Base-by-base conservation (phyloP, 2,797 vertebrate species). In the Rhodeus uyekii region DNA sequence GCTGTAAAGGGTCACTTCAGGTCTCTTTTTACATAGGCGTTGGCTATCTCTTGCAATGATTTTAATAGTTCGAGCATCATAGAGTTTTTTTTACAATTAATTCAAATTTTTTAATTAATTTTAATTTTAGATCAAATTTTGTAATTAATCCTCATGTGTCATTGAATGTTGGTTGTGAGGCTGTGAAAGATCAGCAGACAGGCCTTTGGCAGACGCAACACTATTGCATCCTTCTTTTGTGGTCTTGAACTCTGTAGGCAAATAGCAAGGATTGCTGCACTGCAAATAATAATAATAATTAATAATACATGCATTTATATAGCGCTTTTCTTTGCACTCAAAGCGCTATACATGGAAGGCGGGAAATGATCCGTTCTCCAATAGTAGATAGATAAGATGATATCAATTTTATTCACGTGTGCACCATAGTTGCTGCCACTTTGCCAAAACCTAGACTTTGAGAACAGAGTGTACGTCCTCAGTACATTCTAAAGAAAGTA, bases 141-240 rank as follows among this genome's bases (percentile, higher is more conserved):
- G n/a, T n/a, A n/a, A n/a, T 74, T 86, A 83, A 78, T 83, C 63
- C 61, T 80, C 68, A 63, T 71, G 61, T 29, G 48, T 81, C 46
- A 73, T 38, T 48, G 24, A 18, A 39, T 44, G 67, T 48, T 10
- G 10, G 27, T 14, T 69, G 58, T 76, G 42, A 76, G 42, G 42
- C 44, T 67, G 39, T 83, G 16, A 68, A 63, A 83, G 14, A 42
- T 60, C 16, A 63, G 32, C 50, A 24, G 38, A 67, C 38, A 73
- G 55, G 14, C 42, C n/a, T 22, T 53, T 76, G 80, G 16, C 72
- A 76, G 18, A 73, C 38, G 8, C 53, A 60, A 24, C 75, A 46
- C 78, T 74, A 50, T 29, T n/a, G 58, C 34, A 8, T 19, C 19
- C 44, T n/a, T 42, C 42, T 5, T 34, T 2, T 5, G 24, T 42